Evolutionary conservation across 2,888 invertebrate genomes (phyloP), one percentile per base, ranked within the genome.

Genomic region (Heliconius aoede): DNA sequence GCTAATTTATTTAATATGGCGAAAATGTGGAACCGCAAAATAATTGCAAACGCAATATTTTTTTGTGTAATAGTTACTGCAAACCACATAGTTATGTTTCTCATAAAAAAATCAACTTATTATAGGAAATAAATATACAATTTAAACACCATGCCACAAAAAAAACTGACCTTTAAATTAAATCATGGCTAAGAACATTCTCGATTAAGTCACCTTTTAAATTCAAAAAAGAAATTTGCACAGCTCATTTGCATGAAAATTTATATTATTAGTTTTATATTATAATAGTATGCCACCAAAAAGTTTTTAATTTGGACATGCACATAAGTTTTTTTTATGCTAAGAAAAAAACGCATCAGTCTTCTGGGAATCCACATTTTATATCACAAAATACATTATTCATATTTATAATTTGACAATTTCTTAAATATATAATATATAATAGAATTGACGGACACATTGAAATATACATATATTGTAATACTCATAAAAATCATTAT

Each of bases 1-100:
- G 15, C 55, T 69, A 69, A 73, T 79, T 73, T 73, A 77, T 77
- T 78, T 68, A 69, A 55, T 81, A 81, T 81, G 80, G 80, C 81
- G 80, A 78, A 76, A 74, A 74, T 71, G 69, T 58, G 55, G 60
- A 68, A 74, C 58, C 40, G 60, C 74, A 46, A 46, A 69, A n/a
- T 68, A 58, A 74, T 74, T 74, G 64, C 55, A 65, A 32, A 73
- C 30, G 8, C n/a, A 30, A 55, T n/a, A 13, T 28, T n/a, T n/a
- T 26, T 30, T 69, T 46, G n/a, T 30, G n/a, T 11, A 58, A 24
- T 24, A 11, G 24, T 46, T 46, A 46, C n/a, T 58, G 11, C 11
- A 55, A 55, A n/a, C 8, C 55, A 55, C n/a, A 24, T n/a, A 4
- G 11, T 58, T 58, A 24, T 58, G 4, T 58, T 24, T 58, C 24